phyloP scores from a whole-genome alignment of 2,113 vertebrate species.

The Antechinus flavipes region DNA sequence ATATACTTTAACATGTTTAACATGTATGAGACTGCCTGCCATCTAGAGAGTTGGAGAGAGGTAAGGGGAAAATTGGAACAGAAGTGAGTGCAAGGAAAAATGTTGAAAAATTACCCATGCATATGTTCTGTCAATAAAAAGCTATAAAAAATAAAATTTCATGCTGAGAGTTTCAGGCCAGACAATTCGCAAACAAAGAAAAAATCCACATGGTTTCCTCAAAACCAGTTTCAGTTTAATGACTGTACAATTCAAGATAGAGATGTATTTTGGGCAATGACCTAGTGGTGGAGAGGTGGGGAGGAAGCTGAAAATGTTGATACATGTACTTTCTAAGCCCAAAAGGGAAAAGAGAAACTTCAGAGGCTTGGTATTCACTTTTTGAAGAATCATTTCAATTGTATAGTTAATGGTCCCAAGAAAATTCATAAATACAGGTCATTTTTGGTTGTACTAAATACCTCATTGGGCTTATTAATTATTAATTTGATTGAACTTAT shows the following conservation, averaged over 20 bases:
- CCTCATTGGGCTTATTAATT: rapidly evolving
- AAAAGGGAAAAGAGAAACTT: too few relatives aligned
- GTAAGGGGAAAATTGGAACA: too few relatives aligned
- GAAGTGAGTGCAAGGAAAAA: too few relatives aligned
- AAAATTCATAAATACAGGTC: background rate
- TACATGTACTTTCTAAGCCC: rapidly evolving
- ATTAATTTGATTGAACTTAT: background rate
- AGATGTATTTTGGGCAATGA: background rate
- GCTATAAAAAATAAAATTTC: background rate
- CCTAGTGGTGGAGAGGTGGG: too few relatives aligned
- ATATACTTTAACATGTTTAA: too few relatives aligned
- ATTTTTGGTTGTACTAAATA: rapidly evolving
- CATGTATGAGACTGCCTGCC: too few relatives aligned
- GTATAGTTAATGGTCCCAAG: background rate
- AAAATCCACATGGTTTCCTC: background rate
- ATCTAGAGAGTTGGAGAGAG: too few relatives aligned
- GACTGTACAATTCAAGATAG: background rate
- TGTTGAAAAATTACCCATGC: too few relatives aligned
- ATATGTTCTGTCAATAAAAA: too few relatives aligned
- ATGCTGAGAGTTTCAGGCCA: background rate
- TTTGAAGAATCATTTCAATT: background rate
- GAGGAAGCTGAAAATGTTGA: background rate
- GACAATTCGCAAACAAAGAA: background rate
- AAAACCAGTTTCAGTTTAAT: background rate
- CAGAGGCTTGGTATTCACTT: background rate